Percentiles rank a stretch among this genome's conserved stretches.
These are phyloP conservation scores for Cerastis rubricosa DNA, from an alignment of 2,888 invertebrate species.

Conservation along the genomic window DNA sequence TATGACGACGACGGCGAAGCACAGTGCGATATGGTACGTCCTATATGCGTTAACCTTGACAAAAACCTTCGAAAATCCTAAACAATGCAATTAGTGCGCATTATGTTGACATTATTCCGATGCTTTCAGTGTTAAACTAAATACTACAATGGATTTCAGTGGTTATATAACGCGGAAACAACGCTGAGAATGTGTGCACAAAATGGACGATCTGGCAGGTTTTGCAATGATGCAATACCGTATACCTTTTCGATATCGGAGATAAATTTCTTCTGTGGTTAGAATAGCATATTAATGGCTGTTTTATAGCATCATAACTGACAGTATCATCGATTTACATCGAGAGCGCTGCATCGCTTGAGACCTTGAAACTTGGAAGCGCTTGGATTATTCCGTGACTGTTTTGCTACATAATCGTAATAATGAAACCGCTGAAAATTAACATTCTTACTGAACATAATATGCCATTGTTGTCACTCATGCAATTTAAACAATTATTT, in stretches of 20 bases:
- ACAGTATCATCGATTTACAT: constrained; percentile 46
- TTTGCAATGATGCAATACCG: constrained; percentile 71
- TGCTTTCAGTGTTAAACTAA: constrained; percentile 41
- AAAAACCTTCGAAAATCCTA: constrained; percentile 63
- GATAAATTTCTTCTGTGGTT: constrained; percentile 63
- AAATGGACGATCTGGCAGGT: constrained; percentile 75
- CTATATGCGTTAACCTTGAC: constrained; percentile 68
- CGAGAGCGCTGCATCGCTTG: constrained; percentile 40
- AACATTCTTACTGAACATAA: constrained; percentile 50
- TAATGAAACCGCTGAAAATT: constrained; percentile 45
- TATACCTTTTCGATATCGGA: constrained; percentile 53
- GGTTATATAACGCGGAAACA: constrained; percentile 73
- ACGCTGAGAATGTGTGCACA: constrained; percentile 68
- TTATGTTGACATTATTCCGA: constrained; percentile 45
- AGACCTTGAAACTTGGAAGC: constrained; percentile 59
- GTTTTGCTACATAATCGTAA: constrained; percentile 54
- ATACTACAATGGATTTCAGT: constrained; percentile 41
- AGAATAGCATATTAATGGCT: constrained; percentile 30
- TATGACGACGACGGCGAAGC: constrained; percentile 90
- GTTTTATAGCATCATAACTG: constrained; percentile 43
- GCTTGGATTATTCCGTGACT: constrained; percentile 53
- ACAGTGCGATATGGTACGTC: constrained; percentile 89
- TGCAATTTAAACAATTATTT: constrained; percentile 34
- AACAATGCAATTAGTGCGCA: constrained; percentile 65
- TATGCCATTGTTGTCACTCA: constrained; percentile 48